These are phyloP conservation scores for Alligator sinensis DNA, from an alignment of 2,113 vertebrate species.

Conservation along the genomic window DNA sequence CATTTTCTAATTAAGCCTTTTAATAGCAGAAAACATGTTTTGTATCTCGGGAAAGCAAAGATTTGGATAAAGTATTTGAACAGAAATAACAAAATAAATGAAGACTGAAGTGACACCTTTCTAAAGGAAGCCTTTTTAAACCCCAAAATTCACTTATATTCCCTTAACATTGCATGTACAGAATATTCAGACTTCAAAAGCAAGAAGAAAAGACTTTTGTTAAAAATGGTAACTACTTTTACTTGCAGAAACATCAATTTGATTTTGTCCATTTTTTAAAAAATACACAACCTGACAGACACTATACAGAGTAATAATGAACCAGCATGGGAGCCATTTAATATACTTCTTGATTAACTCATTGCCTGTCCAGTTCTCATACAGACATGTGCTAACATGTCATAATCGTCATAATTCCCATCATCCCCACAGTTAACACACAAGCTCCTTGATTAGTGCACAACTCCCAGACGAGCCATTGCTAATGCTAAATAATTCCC, in stretches of 20 bases:
- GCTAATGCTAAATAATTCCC: slow-evolving; percentile 92
- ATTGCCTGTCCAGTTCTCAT: slow-evolving; percentile 92
- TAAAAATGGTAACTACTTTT: slow-evolving; percentile 40
- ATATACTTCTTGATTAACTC: slow-evolving; percentile 95
- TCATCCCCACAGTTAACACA: slow-evolving; percentile 86
- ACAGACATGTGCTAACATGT: slow-evolving; percentile 96
- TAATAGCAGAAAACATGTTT: slow-evolving; percentile 14
- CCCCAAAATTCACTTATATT: not conserved
- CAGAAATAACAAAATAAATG: not conserved
- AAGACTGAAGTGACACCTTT: not conserved
- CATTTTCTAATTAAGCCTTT: not conserved
- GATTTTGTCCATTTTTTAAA: slow-evolving; percentile 51
- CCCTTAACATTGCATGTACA: not conserved
- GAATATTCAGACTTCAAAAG: not conserved
- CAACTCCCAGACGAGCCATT: slow-evolving; percentile 89
- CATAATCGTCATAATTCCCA: slow-evolving; percentile 95
- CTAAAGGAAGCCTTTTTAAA: not conserved
- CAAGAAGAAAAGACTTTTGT: not conserved
- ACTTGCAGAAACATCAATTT: slow-evolving; percentile 28
- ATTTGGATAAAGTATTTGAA: not conserved
- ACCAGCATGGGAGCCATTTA: slow-evolving; percentile 93
- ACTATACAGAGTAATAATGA: slow-evolving; percentile 83
- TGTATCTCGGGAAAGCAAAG: not conserved
- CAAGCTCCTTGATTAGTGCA: slow-evolving; percentile 91
- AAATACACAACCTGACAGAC: slow-evolving; percentile 80